Percentiles rank a stretch among this genome's conserved stretches.
Evolutionary conservation across 1,140 invertebrate species (phyloP).

Genomic region (Leptoteleia sp.): DNA sequence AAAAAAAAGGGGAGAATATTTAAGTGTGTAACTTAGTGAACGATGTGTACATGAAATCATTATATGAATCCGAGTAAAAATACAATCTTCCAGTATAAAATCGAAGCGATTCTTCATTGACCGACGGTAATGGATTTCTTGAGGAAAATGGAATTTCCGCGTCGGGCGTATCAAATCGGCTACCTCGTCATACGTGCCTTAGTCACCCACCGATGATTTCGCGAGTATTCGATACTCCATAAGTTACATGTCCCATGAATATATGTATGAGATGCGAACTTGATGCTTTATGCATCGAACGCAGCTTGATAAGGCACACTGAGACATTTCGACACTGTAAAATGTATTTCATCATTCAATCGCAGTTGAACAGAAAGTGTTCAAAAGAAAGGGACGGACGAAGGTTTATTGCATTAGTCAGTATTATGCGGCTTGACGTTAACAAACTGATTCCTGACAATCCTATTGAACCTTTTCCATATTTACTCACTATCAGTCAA

Average conservation of each 20-base stretch:
- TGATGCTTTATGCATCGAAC: conserved; percentile 81
- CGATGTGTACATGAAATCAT: conserved; percentile 51
- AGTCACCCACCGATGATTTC: conserved; percentile 76
- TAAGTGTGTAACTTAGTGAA: conserved; percentile 26
- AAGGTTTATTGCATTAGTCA: conserved; percentile 43
- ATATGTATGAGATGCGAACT: conserved; percentile 81
- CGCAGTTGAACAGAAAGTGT: conserved; percentile 40
- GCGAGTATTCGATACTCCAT: conserved; percentile 74
- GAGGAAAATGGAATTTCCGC: conserved; percentile 69
- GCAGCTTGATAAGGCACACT: conserved; percentile 73
- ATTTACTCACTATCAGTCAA: conserved; percentile 15
- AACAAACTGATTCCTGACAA: conserved; percentile 22
- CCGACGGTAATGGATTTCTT: conserved; percentile 73
- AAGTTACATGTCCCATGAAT: conserved; percentile 78
- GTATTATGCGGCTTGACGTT: conserved; percentile 23
- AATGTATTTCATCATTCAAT: conserved; percentile 59
- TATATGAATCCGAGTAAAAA: too few species aligned
- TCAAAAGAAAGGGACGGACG: conserved; percentile 49
- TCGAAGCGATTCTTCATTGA: conserved; percentile 69
- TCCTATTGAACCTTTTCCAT: conserved; percentile 9
- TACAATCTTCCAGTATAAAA: too few species aligned
- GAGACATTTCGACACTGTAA: conserved; percentile 47
- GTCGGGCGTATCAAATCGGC: conserved; percentile 68
- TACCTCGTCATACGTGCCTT: conserved; percentile 75
- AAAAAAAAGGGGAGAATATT: conserved; percentile 16